A percentile compares a stretch with the other conserved stretches of the same genome.
These are phyloP conservation scores for Charanyca ferruginea DNA, from an alignment of 2,888 invertebrate species.

Conservation along the genomic window DNA sequence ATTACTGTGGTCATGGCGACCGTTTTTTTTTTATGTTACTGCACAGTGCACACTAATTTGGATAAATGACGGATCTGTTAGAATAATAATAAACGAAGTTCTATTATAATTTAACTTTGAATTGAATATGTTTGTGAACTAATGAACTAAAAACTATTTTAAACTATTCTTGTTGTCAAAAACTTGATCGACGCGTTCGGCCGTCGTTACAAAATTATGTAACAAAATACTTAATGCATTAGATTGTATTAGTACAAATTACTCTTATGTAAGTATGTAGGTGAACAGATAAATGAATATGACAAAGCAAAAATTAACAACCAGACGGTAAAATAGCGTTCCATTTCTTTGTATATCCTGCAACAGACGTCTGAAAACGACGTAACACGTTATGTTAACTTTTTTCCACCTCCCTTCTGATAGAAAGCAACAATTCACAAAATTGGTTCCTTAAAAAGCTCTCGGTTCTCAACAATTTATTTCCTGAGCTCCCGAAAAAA, in stretches of 20 bases:
- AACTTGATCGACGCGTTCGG: constrained; percentile 1
- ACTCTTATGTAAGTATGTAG: constrained; percentile 43
- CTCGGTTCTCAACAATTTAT: constrained; percentile 59
- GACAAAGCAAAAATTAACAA: constrained; percentile 33
- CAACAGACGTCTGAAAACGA: constrained; percentile 20
- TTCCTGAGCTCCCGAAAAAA: constrained; percentile 52
- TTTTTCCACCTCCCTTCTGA: constrained; percentile 28
- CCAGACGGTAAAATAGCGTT: constrained; percentile 25
- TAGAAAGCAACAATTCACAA: constrained; percentile 52
- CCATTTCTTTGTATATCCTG: constrained; percentile 35
- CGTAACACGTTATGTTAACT: constrained; percentile 38
- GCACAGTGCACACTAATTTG: constrained; percentile 24
- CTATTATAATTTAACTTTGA: too few relatives aligned
- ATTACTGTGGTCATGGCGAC: constrained; percentile 68
- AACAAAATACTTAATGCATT: constrained; percentile 33
- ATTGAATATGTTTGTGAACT: constrained; percentile 15
- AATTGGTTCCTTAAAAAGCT: constrained; percentile 53
- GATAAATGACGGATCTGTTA: constrained; percentile 20
- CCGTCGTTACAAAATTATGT: constrained; percentile 17
- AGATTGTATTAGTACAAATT: constrained; percentile 37
- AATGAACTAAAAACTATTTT: neutral
- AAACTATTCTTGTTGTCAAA: constrained; percentile 2
- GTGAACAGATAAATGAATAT: constrained; percentile 38
- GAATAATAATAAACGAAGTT: too few relatives aligned
- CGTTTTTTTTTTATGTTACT: constrained; percentile 30